Percentiles rank a stretch among this genome's conserved stretches.
phyloP scores from a whole-genome alignment of 2,888 invertebrate genomes.

The Macropis europaea region DNA sequence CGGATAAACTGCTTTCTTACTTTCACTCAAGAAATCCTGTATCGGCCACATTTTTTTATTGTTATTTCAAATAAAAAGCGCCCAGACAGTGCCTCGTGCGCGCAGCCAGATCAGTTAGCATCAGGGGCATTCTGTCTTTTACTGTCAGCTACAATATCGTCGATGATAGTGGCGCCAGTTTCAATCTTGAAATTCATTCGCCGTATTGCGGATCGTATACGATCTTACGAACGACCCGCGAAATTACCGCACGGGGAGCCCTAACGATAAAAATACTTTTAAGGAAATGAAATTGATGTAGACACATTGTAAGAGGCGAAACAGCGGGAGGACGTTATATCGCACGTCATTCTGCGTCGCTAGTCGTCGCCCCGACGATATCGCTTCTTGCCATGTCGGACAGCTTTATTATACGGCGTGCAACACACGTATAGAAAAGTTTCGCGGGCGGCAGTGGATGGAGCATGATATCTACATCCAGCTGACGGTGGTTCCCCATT shows the following conservation, averaged over 20 bases:
- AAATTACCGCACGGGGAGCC: slow-evolving; percentile 35
- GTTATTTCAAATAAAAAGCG: too few species aligned
- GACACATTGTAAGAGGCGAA: slow-evolving; percentile 59
- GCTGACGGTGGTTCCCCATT: slow-evolving; percentile 12
- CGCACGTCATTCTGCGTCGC: slow-evolving; percentile 1
- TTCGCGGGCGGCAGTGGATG: background rate
- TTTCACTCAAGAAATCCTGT: too few species aligned
- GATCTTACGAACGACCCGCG: slow-evolving; percentile 57
- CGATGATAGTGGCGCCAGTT: slow-evolving; percentile 56
- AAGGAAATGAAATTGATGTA: slow-evolving; percentile 70
- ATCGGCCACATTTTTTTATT: too few species aligned
- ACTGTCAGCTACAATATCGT: slow-evolving; percentile 39
- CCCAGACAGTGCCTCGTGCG: too few species aligned
- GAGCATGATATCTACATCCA: slow-evolving; percentile 13
- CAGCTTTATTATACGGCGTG: slow-evolving; percentile 36
- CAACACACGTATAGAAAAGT: slow-evolving; percentile 14
- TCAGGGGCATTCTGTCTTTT: background rate
- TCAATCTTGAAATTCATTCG: slow-evolving; percentile 51
- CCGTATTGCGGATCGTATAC: slow-evolving; percentile 47
- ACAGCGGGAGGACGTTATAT: slow-evolving; percentile 28
- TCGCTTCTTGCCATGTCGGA: slow-evolving; percentile 47
- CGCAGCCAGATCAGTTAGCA: too few species aligned
- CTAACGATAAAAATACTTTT: slow-evolving; percentile 67
- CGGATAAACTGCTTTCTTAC: too few species aligned
- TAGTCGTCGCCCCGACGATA: slow-evolving; percentile 29